Evolutionary conservation across 2,113 vertebrate species (phyloP), one percentile per base, ranked within the genome.

Genomic region (Colossoma macropomum): DNA sequence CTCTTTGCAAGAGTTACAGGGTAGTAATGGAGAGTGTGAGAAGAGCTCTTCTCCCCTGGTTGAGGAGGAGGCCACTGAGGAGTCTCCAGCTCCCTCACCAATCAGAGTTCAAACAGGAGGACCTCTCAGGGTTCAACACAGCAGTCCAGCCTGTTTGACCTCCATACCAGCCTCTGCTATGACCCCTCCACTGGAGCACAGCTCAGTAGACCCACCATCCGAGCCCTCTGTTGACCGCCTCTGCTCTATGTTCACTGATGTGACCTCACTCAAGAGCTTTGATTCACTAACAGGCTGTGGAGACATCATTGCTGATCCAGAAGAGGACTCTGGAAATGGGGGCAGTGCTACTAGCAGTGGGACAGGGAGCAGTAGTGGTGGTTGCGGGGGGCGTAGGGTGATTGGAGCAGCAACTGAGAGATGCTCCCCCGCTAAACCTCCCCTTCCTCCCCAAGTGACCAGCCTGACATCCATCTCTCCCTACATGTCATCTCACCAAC

Each of bases 191-290:
- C 94, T 90, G 94, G 94, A 96, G 87, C 95, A 94, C 82, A 94
- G 95, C 93, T 94, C 94, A 87, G 76, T 90, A 52, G 96, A 98
- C 89, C 97, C 97, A 45, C 96, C 97, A 88, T 97, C 97, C n/a
- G 98, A 99, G 90, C 97, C 95, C 11, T 97, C 96, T 7, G 94
- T 96, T 86, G 96, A 96, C 88, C 92, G 95, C 80, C 95, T 99
- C 90, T 98, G 97, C 93, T 96, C 97, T 89, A 95, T 99, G 94
- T 98, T 99, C 92, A 97, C 95, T 85, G 98, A 99, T 89, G 97
- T 99, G 95, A 98, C 98, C 87, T 99, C 98, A 87, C 95, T 99
- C 87, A 99, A 99, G 94, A 99, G 98, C 95, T 99, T 99, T 91
- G 98, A 99, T 95, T 99, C 98, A 89, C 95, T 99, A 90, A 99